Base-by-base conservation (phyloP, 2,113 vertebrate genomes). In the Xiphophorus couchianus region DNA sequence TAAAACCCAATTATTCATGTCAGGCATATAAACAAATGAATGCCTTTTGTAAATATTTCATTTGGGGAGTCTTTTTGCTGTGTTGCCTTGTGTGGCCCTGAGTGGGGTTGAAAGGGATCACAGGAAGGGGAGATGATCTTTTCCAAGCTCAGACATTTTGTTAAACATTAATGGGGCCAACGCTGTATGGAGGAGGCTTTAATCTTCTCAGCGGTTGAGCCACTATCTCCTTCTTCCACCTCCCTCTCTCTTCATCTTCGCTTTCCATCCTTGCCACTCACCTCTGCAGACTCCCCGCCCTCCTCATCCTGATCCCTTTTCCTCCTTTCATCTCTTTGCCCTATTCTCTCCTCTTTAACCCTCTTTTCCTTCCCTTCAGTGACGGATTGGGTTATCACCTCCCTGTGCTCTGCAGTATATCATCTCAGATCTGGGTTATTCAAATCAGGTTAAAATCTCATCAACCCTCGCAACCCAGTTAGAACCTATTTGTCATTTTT, bases 31-130 rank as follows among this genome's bases (percentile, higher is more conserved):
- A 92, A 90, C 91, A 90, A 92, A 88, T 87, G 61, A 84, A 84
- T 90, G 79, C 75, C 76, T 86, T 86, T 91, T 86, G 88, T 91
- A 87, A 91, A 91, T 91, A 82, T 89, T 88, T 89, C 71, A 89
- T 76, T 39, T 3, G 9, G 2, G 10, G 77, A 62, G 78, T 86
- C 73, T 89, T 73, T 64, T 54, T 42, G 75, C 76, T 60, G 51
- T 13, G n/a, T 30, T 64, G 78, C 35, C 69, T 62, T 62, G 85
- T 76, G 84, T 78, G 80, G 84, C 88, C 83, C 78, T 33, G 63
- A 60, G 80, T 60, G 61, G 60, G 74, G 69, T 66, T 86, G 82
- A 81, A 84, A 83, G 58, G 61, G 78, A 88, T 87, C 75, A 83
- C 44, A 62, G 42, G 71, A 71, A 74, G 68, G 66, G 73, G 69